Base-by-base conservation (phyloP, 1,140 invertebrate genomes). In the Eumaeus atala region DNA sequence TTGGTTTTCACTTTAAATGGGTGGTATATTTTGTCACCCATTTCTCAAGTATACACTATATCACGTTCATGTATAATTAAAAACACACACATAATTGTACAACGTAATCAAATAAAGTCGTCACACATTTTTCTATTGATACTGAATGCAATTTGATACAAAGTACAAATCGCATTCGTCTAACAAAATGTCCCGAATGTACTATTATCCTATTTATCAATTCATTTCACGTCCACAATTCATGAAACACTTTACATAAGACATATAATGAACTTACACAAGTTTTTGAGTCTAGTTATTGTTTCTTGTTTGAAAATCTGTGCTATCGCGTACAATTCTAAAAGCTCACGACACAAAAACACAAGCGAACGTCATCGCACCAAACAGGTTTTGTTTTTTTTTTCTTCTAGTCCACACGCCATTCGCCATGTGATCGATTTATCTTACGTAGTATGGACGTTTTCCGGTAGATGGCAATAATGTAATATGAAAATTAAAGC, bases 381-480 rank as follows among this genome's bases (percentile, higher is more conserved):
- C 62, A 77, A 82, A 84, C 78, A 73, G 75, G 80, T 84, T 85
- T 77, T 70, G 58, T 74, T 72, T 78, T 79, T 74, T 73, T 73
- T 71, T 58, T 59, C 57, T 62, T 56, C 21, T 28, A 28, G 21
- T 28, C 21, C 37, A 48, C 63, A 51, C 59, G 47, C 40, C 16
- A 10, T 33, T 16, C 56, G 71, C 73, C 77, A 83, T 77, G 77
- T 82, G 67, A 78, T 78, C 62, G 71, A 78, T 62, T 56, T 34
- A n/a, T 33, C 47, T 5, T 2, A 53, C 17, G 42, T 63, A 66
- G 65, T 77, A 64, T 59, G 7, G 6, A 9, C 1, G 4, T 11
- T 12, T n/a, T 34, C 6, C 48, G 50, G 56, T 57, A 85, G 82
- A 77, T 85, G 77, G 77, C 70, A 59, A 37, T 66, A n/a, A n/a